Evolutionary conservation across 2,888 invertebrate species (phyloP), one percentile per base, ranked within the genome.

Genomic region (Vandiemenella viatica): DNA sequence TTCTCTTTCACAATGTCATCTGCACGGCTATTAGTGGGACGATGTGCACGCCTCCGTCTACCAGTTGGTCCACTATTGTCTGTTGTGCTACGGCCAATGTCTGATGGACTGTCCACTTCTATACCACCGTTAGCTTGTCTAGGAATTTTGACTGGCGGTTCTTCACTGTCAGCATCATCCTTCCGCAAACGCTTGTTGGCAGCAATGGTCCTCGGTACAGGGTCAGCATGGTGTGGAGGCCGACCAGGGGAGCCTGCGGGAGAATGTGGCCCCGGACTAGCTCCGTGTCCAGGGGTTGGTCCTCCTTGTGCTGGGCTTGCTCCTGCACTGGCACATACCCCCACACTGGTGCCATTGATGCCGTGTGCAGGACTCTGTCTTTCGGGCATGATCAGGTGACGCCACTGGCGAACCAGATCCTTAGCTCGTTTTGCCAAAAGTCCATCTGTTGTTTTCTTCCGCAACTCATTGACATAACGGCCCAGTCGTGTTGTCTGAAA

Each of bases 331-430:
- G n/a, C 10, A 50, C 62, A 62, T 55, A 62, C 64, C 43, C 62
- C 64, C 45, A 65, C 60, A 45, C 61, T 63, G 16, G 62, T 61
- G 23, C 64, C 65, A 50, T 66, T 65, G 48, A 51, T 58, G 51
- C 48, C 62, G 62, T 56, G 63, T 59, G 42, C 21, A 19, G 45
- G 23, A 2, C 18, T n/a, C 15, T 46, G 37, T n/a, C 43, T 46
- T 19, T 48, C 37, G 17, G 82, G 83, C 62, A 84, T 72, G 59
- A 92, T 80, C 69, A 88, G 79, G 69, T 84, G 84, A 60, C 93
- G 80, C 95, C 95, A 95, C 69, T 83, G 77, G 61, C 90, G 89
- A 50, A 95, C 81, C 65, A 95, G 74, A 63, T 86, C 86, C 69
- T 93, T 95, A 50, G 91, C 88, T 57, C 93, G 77, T 61, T 85